Conservation (phyloP, 2,797 vertebrate genomes). For the Natrix natrix region DNA sequence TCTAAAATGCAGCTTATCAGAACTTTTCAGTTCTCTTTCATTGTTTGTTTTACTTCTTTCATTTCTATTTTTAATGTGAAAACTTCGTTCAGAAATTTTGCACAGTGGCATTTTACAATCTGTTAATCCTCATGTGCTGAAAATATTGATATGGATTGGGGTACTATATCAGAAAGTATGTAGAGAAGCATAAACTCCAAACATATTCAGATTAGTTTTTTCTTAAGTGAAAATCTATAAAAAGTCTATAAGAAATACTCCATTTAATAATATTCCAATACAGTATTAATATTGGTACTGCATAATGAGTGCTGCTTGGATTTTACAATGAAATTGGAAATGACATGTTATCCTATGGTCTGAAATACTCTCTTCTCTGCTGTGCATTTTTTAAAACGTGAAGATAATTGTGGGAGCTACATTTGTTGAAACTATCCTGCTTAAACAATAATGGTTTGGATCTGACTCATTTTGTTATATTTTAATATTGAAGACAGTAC, state of each 20-base stretch:
- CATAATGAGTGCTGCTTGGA: not conserved
- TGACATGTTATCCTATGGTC: not conserved
- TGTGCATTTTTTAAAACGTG: not conserved
- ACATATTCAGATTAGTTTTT: not conserved
- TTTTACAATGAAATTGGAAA: not conserved
- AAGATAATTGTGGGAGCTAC: not conserved
- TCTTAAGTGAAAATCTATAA: not conserved
- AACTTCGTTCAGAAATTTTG: not conserved
- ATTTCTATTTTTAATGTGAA: not conserved
- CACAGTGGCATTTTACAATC: not conserved
- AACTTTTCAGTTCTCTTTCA: not conserved
- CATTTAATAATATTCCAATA: not conserved
- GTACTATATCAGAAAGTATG: too few relatives aligned
- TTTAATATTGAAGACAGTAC: not conserved
- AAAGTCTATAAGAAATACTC: not conserved
- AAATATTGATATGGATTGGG: not conserved
- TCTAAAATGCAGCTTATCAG: not conserved
- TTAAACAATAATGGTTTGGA: not conserved
- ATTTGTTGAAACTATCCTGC: not conserved
- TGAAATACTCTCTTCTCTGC: not conserved
- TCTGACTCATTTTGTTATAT: not conserved
- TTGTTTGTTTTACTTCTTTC: not conserved
- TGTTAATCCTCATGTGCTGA: not conserved
- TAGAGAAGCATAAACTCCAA: not conserved
- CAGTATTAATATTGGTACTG: not conserved